A percentile compares a stretch with the other conserved stretches of the same genome.
phyloP scores from a whole-genome alignment of 2,797 vertebrate species.

The Lophotriccus pileatus region DNA sequence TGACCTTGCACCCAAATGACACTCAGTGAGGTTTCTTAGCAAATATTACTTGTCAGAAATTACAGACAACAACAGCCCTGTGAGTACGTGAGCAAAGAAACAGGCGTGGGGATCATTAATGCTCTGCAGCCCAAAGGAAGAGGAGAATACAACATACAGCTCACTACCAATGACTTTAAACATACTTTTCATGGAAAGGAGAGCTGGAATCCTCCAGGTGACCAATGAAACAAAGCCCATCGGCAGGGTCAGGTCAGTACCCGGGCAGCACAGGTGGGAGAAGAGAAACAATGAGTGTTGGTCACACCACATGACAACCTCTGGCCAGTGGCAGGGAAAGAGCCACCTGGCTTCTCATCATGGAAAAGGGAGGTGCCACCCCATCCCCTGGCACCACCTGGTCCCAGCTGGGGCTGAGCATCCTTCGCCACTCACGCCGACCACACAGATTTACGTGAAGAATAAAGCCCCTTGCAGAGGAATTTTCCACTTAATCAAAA shows the following conservation, averaged over 20 bases:
- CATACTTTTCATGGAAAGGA: rapidly evolving
- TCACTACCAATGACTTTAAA: rapidly evolving
- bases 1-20: not conserved
- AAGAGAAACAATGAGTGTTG: not conserved
- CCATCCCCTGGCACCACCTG: rapidly evolving
- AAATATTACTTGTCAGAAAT: not conserved
- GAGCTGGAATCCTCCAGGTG: not conserved
- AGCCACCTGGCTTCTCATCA: not conserved
- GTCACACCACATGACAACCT: not conserved
- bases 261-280: rapidly evolving
- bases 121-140: not conserved
- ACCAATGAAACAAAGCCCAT: rapidly evolving
- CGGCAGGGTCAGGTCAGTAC: not conserved
- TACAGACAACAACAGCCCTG: not conserved
- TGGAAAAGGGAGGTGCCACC: not conserved
- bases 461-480: not conserved
- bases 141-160: not conserved
- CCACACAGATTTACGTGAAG: rapidly evolving
- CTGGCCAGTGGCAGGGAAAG: rapidly evolving
- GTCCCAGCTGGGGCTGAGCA: rapidly evolving
- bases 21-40: not conserved
- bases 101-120: rapidly evolving
- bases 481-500: slow-evolving; percentile 42
- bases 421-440: rapidly evolving
- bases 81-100: not conserved